Base-by-base conservation (phyloP, 92 coral and sea anemone genomes). In the Pocillopora meandrina region DNA sequence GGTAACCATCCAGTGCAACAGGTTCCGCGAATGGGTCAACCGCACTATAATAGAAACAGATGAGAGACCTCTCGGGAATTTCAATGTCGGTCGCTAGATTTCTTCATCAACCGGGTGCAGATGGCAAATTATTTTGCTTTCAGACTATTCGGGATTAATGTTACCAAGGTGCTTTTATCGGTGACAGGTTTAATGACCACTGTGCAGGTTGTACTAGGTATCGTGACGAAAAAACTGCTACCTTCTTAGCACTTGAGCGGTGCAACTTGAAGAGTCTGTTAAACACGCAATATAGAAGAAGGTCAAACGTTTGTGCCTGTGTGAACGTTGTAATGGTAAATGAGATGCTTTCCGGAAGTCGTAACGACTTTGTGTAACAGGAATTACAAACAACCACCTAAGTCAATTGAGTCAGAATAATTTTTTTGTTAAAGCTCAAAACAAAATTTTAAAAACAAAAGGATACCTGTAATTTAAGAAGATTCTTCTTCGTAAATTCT, bases 171-270 rank as follows among this genome's bases (percentile, higher is more conserved):
- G 21, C 13, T 81, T 76, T 65, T 78, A 57, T 87, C 83, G 14
- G 87, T 82, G 9, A 87, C 90, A 2, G 87, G 90, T 21, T 65
- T 87, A 9, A 87, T 87, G 90, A 87, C 90, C 55, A 87, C 90
- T 10, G 81, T 87, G 56, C 90, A 82, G 67, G 59, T 87, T 56
- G 77, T 82, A 11, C 35, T 87, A 56, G 76, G 65, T 35, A 78
- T 87, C 58, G 83, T 65, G 55, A 57, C 83, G 8, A 87, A 87
- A 47, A 83, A 82, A 23, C 35, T 87, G 42, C 76, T 82, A 11
- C 18, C 78, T 15, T 21, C 84, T 16, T 85, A 77, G 57, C 52
- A 42, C 8, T 42, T 42, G 52, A 42, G 52, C 52, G 8, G 52
- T 42, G 52, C 52, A 42, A 42, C 8, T 42, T 7, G 8, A 42